Base-by-base conservation (phyloP, 2,888 invertebrate species). In the Polia nebulosa region DNA sequence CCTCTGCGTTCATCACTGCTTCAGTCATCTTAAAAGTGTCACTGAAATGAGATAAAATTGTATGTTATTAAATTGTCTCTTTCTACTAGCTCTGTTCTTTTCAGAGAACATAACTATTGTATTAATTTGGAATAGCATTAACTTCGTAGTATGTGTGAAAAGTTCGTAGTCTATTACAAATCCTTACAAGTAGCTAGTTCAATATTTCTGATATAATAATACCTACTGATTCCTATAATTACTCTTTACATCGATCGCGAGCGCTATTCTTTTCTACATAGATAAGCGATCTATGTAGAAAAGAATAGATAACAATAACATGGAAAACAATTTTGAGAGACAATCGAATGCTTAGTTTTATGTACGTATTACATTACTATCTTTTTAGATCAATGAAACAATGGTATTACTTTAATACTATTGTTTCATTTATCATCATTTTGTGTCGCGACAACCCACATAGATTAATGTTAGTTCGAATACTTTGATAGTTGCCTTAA, bases 1-100 rank as follows among this genome's bases (percentile, higher is more conserved):
- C 61, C 59, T 83, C 83, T 34, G 75, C 78, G 58, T 89, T 91
- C 17, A 87, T 76, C 66, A 85, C 84, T 29, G 89, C 74, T 39
- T 94, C 94, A 25, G 91, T 88, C 95, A 94, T 95, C 72, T 82
- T 91, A 73, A 91, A 86, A 59, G 85, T 85, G 69, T 89, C 88
- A 86, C 95, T 95, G 95, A 82, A 95, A 95, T 91, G 25, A 57
- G 53, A 71, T 22, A 59, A 72, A 70, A 17, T 27, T 25, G 22
- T 1, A 32, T 41, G 47, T 81, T 34, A 80, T 63, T 55, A 47
- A n/a, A 9, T 59, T 53, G 32, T 44, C 22, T 57, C 45, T 22
- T 27, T 34, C 27, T 22, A 39, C n/a, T 41, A 7, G 6, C n/a
- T n/a, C n/a, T 41, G 11, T 15, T 22, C 29, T 72, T 11, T 56